phyloP scores from a whole-genome alignment of 2,797 vertebrate genomes.

The Selene dorsalis region DNA sequence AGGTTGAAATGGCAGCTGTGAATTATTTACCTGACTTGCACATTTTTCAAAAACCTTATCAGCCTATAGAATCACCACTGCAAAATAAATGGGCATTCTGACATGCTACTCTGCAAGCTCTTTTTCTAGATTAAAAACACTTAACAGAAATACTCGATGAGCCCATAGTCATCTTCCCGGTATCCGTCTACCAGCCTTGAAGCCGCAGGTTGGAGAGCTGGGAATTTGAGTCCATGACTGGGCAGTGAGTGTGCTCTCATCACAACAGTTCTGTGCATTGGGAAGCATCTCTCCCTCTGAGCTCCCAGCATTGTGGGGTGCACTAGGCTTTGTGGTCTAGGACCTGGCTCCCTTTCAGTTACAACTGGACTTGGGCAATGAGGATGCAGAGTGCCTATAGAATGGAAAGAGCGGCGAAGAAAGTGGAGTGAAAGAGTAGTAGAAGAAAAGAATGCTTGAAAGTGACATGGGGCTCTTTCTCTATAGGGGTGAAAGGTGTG shows the following conservation, averaged over 20 bases:
- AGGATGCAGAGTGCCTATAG: slow-evolving; percentile 75
- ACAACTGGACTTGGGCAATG: slow-evolving; percentile 74
- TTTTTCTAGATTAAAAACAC: slow-evolving; percentile 28
- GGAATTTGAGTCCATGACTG: slow-evolving; percentile 68
- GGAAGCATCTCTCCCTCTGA: slow-evolving; percentile 62
- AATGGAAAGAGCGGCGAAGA: slow-evolving; percentile 73
- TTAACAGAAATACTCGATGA: slow-evolving; percentile 75
- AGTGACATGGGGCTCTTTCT: slow-evolving; percentile 7
- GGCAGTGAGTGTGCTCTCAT: slow-evolving; percentile 72
- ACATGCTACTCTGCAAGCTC: slow-evolving; percentile 43
- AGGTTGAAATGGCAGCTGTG: slow-evolving; percentile 39
- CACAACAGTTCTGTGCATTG: slow-evolving; percentile 65
- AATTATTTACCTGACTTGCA: slow-evolving; percentile 24
- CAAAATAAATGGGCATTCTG: slow-evolving; percentile 55
- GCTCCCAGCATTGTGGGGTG: slow-evolving; percentile 63
- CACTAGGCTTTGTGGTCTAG: slow-evolving; percentile 71
- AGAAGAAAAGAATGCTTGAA: slow-evolving; percentile 34
- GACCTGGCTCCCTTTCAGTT: slow-evolving; percentile 68
- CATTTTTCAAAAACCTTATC: slow-evolving; percentile 10
- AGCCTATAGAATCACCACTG: slow-evolving; percentile 53
- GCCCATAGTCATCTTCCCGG: slow-evolving; percentile 55
- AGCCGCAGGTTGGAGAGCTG: slow-evolving; percentile 55
- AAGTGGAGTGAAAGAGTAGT: slow-evolving; percentile 63
- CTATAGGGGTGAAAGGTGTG: slow-evolving; percentile 17
- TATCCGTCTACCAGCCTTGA: slow-evolving; percentile 44